Evolutionary conservation across 2,113 vertebrate genomes (phyloP), one percentile per base, ranked within the genome.

Genomic region (Eubucco bourcierii): DNA sequence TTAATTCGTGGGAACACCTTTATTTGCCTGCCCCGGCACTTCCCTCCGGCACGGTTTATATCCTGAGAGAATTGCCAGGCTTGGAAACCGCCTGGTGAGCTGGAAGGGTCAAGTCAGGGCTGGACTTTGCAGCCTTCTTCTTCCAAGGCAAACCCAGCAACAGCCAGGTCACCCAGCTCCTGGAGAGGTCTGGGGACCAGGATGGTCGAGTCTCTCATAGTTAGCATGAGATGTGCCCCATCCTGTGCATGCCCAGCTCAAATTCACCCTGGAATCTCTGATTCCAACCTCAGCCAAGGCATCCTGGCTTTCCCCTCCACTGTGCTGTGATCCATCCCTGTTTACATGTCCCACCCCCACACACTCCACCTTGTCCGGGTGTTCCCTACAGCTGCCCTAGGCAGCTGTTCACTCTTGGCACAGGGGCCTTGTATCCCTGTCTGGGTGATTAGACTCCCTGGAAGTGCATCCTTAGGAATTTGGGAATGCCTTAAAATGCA

Each of bases 1-100:
- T 88, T 88, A 81, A 81, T 79, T 61, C 14, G 13, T 78, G 88
- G 80, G 88, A 95, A 93, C 73, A 95, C 77, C 90, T 95, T 84
- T 72, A 72, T 21, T 91, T 7, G 6, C 90, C 41, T 12, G 46
- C 41, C 68, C 33, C 2, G 0, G 58, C 56, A 15, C 65, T 95
- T 93, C 90, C 80, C 10, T 31, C 82, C 12, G 1, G 61, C 33
- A 1, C 1, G 0, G 73, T 52, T 92, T 59, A 31, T 80, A 95
- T 90, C 91, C 78, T 90, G 91, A 39, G 3, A 71, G 80, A 74
- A 58, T 18, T 78, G 82, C 76, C 90, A 80, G 68, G 53, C 18
- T 9, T 63, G 76, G 55, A 20, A 83, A 85, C 68, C 0, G 7
- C 24, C 39, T 29, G 81, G 33, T 37, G 47, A 84, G 84, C 64